Evolutionary conservation across 2,888 invertebrate genomes (phyloP), one percentile per base, ranked within the genome.

Genomic region (Andrena marginata): DNA sequence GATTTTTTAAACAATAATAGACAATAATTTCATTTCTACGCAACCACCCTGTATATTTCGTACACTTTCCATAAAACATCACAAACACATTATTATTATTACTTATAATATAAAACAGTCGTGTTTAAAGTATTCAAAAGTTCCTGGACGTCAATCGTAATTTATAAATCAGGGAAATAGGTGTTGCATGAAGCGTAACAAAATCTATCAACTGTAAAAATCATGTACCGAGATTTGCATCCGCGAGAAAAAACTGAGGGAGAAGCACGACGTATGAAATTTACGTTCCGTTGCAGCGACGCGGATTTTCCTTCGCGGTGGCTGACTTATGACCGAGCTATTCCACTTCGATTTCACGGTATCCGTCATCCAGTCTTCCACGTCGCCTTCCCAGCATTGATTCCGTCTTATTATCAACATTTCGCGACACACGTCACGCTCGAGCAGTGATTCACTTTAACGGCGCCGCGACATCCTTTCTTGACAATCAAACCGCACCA

Each of bases 311-410:
- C 20, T 64, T 23, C 16, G 10, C 13, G 8, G 16, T 13, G 59
- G 23, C 48, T 10, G 33, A 60, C 56, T 75, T 75, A 75, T 75
- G 49, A 49, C 31, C 20, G 63, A 35, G 59, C 56, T 59, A n/a
- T 77, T 75, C 59, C 76, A 59, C 77, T 75, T 77, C 65, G 77
- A 75, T 75, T 59, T 74, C 23, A 35, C 48, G 35, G 35, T 33
- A 59, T 71, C 56, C 63, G 64, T 59, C 70, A 56, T 56, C 48
- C 23, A 23, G 35, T 26, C 51, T 59, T 71, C 77, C 31, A 10
- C 49, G 1, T 63, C 51, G 49, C 31, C 68, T 72, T 35, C 60
- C 48, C 20, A 23, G 62, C 29, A 33, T 10, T 31, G 54, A n/a
- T 23, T 64, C 33, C n/a, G 29, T 23, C 56, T 69, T 81, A 69